Evolutionary conservation across 2,113 vertebrate genomes (phyloP).

Genomic region (Tor tambroides): DNA sequence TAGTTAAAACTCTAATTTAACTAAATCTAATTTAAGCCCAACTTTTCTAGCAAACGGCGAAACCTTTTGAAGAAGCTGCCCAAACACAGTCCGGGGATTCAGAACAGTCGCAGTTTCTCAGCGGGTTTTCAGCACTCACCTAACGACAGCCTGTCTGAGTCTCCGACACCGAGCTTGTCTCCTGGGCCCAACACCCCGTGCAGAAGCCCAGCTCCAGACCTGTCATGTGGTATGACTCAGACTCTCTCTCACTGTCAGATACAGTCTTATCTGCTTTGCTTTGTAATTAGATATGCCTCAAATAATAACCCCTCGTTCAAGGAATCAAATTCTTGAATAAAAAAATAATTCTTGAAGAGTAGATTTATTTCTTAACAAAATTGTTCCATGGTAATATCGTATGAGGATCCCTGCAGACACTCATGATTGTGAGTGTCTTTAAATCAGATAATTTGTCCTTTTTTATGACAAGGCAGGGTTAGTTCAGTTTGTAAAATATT

Average conservation of each 20-base stretch:
- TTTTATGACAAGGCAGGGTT: neutral
- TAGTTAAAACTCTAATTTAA: neutral
- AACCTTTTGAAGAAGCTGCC: constrained; percentile 91
- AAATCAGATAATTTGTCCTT: neutral
- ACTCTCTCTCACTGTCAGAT: neutral
- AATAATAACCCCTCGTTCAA: neutral
- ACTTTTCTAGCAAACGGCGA: constrained; percentile 71
- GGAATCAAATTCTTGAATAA: neutral
- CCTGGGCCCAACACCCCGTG: constrained; percentile 84
- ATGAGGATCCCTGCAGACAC: neutral
- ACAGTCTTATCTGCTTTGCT: neutral
- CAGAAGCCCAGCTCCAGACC: constrained; percentile 84
- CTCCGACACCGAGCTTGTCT: constrained; percentile 89
- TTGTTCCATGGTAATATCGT: neutral
- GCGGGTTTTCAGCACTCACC: constrained; percentile 92
- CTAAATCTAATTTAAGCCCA: neutral
- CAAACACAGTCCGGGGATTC: constrained; percentile 84
- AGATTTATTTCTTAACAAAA: neutral
- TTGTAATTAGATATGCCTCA: neutral
- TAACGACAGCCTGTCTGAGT: constrained; percentile 90
- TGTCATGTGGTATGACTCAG: constrained; percentile 76
- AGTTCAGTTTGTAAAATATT: neutral
- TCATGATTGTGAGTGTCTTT: neutral
- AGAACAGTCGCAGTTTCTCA: constrained; percentile 92
- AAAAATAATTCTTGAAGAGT: neutral